Evolutionary conservation across 2,888 invertebrate species (phyloP).

Genomic region (Aplocera efformata): DNA sequence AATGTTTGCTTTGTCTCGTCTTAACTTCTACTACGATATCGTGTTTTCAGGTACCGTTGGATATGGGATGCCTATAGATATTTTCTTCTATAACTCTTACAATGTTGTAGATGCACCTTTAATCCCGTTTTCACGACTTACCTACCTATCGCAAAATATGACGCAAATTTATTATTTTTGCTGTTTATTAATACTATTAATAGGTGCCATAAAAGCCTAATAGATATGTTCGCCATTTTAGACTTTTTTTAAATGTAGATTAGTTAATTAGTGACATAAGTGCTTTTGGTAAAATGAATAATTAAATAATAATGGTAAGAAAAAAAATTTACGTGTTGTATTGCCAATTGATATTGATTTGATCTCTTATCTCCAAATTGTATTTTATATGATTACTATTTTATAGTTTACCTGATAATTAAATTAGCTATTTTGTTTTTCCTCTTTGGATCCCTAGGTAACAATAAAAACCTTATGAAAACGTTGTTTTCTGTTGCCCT

Average conservation of each 20-base stretch:
- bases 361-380: slow-evolving; percentile 1
- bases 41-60: slow-evolving; percentile 8
- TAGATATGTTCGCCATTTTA: background rate
- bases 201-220: background rate
- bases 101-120: slow-evolving; percentile 13
- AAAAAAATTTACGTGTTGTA: no score
- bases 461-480: slow-evolving; percentile 4
- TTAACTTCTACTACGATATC: no score
- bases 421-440: slow-evolving; percentile 6
- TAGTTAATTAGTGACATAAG: background rate
- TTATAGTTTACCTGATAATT: background rate
- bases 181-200: no score
- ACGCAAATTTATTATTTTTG: slow-evolving; percentile 5
- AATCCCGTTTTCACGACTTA: slow-evolving; percentile 10
- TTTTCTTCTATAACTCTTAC: slow-evolving; percentile 10
- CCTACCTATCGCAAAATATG: background rate
- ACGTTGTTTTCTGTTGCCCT: background rate
- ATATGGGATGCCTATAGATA: slow-evolving; percentile 3
- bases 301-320: no score
- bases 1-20: slow-evolving; percentile 43
- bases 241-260: background rate
- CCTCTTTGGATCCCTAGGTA: slow-evolving; percentile 4
- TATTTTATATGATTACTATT: background rate
- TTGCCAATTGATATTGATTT: no score
- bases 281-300: no score